Evolutionary conservation across 1,140 invertebrate genomes (phyloP), one percentile per base, ranked within the genome.

Genomic region (Orchesella cincta): DNA sequence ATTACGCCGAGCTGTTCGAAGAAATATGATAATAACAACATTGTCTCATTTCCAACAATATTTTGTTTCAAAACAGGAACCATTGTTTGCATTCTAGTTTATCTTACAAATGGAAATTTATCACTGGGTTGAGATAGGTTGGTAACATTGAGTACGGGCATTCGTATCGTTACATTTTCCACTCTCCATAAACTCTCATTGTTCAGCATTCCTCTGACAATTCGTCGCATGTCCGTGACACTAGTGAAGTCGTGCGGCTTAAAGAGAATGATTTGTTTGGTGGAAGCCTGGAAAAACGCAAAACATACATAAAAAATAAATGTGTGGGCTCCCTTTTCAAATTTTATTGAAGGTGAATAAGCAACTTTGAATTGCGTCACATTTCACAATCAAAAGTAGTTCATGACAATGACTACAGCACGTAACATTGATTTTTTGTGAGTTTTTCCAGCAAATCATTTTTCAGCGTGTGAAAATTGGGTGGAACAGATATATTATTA

Each of bases 1-100:
- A 35, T 72, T 35, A 78, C 73, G 20, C 77, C 77, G 35, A 78
- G 34, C 76, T 78, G 23, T n/a, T n/a, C n/a, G n/a, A n/a, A n/a
- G n/a, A n/a, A n/a, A n/a, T n/a, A n/a, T n/a, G n/a, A n/a, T n/a
- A n/a, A n/a, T n/a, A n/a, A n/a, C n/a, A n/a, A n/a, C n/a, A n/a
- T n/a, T n/a, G n/a, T n/a, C n/a, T 14, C 12, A 26, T 62, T 62
- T 62, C 8, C 3, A 67, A 67, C 12, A 12, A 14, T 57, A 12
- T 18, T 57, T 57, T 16, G 14, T 16, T 18, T 31, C 29, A 67
- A 67, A 67, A 67, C 8, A 12, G 12, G 33, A 33, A 67, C 5
- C 62, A n/a, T 46, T 46, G 23, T 18, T 57, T 57, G 23, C 8
- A 57, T 14, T 18, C 54, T 18, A n/a, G 8, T 18, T 18, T 29